Evolutionary conservation across 2,113 vertebrate species (phyloP), one percentile per base, ranked within the genome.

Genomic region (Felis chaus): DNA sequence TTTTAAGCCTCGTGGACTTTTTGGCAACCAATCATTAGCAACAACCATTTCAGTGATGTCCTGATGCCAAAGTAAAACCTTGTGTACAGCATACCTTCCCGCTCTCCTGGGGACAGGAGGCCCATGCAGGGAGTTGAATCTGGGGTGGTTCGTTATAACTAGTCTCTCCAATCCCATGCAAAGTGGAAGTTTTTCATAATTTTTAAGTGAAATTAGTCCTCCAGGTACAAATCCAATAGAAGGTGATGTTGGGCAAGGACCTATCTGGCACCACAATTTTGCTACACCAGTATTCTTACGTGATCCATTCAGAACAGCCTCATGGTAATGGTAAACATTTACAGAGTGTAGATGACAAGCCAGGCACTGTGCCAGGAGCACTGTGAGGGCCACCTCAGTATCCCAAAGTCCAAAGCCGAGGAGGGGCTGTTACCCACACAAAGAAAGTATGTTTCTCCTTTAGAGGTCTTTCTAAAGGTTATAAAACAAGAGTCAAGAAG

Each of bases 121-220:
- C 7, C 18, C 7, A 0, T 3, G 4, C 4, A 1, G 14, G 2
- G 7, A 27, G 18, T 8, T 23, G 65, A 41, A 45, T 65, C 36
- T 39, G 25, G 65, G n/a, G 1, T 53, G 29, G 5, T 1, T 66
- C 76, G 27, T 73, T 50, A 19, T 6, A 91, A 39, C 41, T 33
- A 82, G 33, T 27, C 45, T 65, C 57, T 55, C 66, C 84, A 74
- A 55, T 85, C 41, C 78, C 0, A 0, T 55, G 25, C 16, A 39
- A 7, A 29, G 36, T 55, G 48, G 23, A 92, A 84, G 39, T 29
- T 36, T 53, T 71, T 45, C 68, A 36, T 66, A 18, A 69, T 61
- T 74, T 94, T 57, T 50, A 69, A 68, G 33, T 53, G 39, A 55
- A 63, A 50, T 45, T 41, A 68, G n/a, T 61, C 29, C 25, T 25